Base-by-base conservation (phyloP, 2,113 vertebrate species). In the Himantopus leucocephalus region DNA sequence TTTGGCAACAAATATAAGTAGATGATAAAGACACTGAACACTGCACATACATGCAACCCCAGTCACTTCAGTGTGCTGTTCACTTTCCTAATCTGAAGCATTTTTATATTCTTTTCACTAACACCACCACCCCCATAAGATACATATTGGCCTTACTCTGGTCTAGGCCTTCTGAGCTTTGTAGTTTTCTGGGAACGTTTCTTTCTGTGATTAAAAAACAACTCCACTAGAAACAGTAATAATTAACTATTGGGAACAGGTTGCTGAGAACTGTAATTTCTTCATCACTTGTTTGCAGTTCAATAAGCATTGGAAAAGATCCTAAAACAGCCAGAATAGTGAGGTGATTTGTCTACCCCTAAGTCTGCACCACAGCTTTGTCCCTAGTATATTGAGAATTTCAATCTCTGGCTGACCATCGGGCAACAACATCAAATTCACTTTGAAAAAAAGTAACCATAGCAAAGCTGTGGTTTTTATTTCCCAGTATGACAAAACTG, bases 401-500 rank as follows among this genome's bases (percentile, higher is more conserved):
- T 87, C 82, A 87, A 2, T 89, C 41, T 74, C 79, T 92, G 41
- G 15, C 74, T 73, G 81, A 92, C 60, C 64, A 58, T 63, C 90
- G 91, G 59, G 56, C 50, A 91, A 58, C 68, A 88, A 34, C 88
- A 94, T 78, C 58, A 92, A 92, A 95, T 72, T 87, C 77, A 71
- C 50, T 96, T 78, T 43, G 34, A n/a, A 83, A 94, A 92, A 81
- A 89, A 74, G 23, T 29, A 92, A 72, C 53, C 43, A 70, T 43
- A 92, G 58, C 35, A 97, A 97, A 91, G 88, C 64, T 53, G 50
- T 60, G 48, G 1, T n/a, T 96, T 97, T 88, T 89, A 86, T 90
- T 96, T 90, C 74, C 82, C 77, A 41, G 79, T 88, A 39, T 68
- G 63, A 95, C 70, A 95, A 89, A 95, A 94, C 79, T 73, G 63